A percentile compares a stretch with the other conserved stretches of the same genome.
Conservation (phyloP, 2,888 invertebrate species). For the Eurois occulta region DNA sequence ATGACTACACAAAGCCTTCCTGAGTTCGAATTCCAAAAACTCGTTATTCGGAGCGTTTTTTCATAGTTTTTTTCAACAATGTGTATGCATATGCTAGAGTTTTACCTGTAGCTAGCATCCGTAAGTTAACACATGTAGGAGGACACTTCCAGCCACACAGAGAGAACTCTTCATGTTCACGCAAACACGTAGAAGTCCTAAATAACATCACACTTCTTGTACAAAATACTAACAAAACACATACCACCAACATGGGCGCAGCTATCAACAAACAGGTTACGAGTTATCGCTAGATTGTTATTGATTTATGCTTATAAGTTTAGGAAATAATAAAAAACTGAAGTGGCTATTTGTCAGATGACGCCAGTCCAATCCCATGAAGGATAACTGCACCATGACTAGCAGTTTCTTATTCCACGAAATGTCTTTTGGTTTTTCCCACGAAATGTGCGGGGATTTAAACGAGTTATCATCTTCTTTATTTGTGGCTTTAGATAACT, state of each 20-base stretch:
- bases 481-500: constrained; percentile 3
- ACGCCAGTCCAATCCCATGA: not conserved
- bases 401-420: not conserved
- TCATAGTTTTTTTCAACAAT: not conserved
- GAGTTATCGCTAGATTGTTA: constrained; percentile 43
- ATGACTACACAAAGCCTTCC: too few species aligned
- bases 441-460: not conserved
- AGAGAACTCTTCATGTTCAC: constrained; percentile 81
- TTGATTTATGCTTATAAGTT: constrained; percentile 37
- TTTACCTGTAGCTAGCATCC: constrained; percentile 70
- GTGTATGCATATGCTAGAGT: not conserved
- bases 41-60: not conserved
- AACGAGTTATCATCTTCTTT: not conserved
- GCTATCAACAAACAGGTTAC: constrained; percentile 26
- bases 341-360: not conserved
- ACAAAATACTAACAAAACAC: constrained; percentile 52
- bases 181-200: constrained; percentile 79
- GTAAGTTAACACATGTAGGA: constrained; percentile 84
- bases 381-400: not conserved
- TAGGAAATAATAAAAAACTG: constrained; percentile 33
- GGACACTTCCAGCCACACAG: constrained; percentile 85
- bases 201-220: constrained; percentile 60
- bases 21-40: not conserved
- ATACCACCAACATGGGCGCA: constrained; percentile 47
- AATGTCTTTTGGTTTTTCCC: not conserved